Evolutionary conservation across 2,888 invertebrate genomes (phyloP), one percentile per base, ranked within the genome.

Genomic region (Physocephala rufipes): DNA sequence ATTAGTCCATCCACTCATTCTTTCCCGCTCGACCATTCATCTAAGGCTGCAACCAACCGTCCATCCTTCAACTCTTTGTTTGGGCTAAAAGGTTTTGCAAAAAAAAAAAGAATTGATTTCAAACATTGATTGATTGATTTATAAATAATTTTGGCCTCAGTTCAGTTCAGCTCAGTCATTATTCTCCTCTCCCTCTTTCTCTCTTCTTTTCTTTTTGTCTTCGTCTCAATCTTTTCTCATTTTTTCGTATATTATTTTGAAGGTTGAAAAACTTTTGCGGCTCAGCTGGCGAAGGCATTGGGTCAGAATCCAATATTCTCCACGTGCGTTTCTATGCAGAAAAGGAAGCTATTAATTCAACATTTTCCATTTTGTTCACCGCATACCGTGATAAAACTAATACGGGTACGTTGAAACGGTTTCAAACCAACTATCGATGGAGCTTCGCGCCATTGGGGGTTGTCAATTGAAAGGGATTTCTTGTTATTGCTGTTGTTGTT

Each of bases 191-290:
- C 43, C 47, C 65, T 67, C 64, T 66, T 62, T 53, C 26, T 47
- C 55, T 53, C 15, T 51, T 45, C 13, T 64, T 58, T 28, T 61
- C 49, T 12, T 36, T 15, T 58, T 9, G 16, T 28, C 30, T n/a
- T n/a, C n/a, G 28, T 55, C 59, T 55, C n/a, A 65, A 67, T 45
- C 15, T 72, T 51, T 58, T 16, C 26, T 13, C 53, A n/a, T 24
- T 9, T 36, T 36, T 36, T 9, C 36, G 4, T 36, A 36, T n/a
- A 28, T 15, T 47, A 3, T 62, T 61, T 71, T 76, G 15, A 77
- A 90, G 90, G 73, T 80, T 91, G 70, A 91, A 90, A 76, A 91
- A 91, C 83, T 95, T 94, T 85, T 96, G 96, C 82, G 95, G 95
- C 0, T 94, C 95, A 5, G 92, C 95, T 28, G 94, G 95, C 0